These are phyloP conservation scores for Crocallis elinguaria DNA, from an alignment of 2,888 invertebrate species.

Conservation along the genomic window DNA sequence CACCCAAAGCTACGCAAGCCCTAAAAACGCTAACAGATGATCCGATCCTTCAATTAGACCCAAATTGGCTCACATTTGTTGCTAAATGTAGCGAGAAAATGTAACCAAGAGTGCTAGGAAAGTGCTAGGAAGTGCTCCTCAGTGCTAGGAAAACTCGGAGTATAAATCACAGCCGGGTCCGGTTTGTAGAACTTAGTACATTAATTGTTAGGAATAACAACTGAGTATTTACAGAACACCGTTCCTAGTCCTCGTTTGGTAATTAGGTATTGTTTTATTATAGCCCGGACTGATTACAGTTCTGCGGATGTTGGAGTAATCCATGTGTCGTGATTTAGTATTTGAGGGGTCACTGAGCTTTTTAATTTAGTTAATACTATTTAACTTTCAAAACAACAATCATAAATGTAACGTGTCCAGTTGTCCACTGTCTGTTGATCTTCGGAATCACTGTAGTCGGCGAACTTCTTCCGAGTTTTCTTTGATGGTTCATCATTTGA, in stretches of 20 bases:
- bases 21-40: not conserved
- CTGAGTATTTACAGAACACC: conserved; percentile 39
- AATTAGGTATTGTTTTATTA: conserved; percentile 23
- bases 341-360: too few relatives aligned
- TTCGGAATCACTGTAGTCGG: too few relatives aligned
- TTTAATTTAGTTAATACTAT: too few relatives aligned
- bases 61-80: conserved; percentile 6
- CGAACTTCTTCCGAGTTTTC: too few relatives aligned
- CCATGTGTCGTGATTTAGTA: not conserved
- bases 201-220: conserved; percentile 49
- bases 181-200: conserved; percentile 50
- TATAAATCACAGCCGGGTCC: conserved; percentile 55
- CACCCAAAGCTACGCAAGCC: too few relatives aligned
- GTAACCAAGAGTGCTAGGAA: conserved; percentile 30
- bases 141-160: conserved; percentile 41
- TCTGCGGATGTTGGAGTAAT: conserved; percentile 2
- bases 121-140: too few relatives aligned
- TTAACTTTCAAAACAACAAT: too few relatives aligned
- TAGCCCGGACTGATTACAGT: conserved; percentile 13
- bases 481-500: too few relatives aligned
- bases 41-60: conserved; percentile 4
- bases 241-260: conserved; percentile 25
- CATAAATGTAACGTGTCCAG: too few relatives aligned
- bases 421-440: too few relatives aligned
- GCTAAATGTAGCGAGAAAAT: conserved; percentile 39